Base-by-base conservation (phyloP, 1,140 invertebrate genomes). In the Cyclina sinensis region DNA sequence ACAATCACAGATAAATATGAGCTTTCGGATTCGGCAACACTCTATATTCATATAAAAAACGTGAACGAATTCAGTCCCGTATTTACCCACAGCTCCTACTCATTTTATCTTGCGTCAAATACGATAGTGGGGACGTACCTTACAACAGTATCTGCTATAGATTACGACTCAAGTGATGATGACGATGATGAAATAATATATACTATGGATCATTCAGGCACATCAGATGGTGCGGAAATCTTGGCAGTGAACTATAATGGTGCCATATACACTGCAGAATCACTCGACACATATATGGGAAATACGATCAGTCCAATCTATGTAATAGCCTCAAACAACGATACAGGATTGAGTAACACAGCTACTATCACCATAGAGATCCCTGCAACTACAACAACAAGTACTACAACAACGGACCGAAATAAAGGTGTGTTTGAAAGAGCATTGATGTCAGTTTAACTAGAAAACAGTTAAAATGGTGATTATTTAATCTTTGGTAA, bases 361-460 rank as follows among this genome's bases (percentile, higher is more conserved):
- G 48, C 83, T 2, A 2, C 16, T 21, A 59, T 86, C 48, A 74
- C n/a, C 14, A 76, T 86, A 24, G 27, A 35, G 12, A 30, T 86
- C 11, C 70, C 84, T 16, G 84, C 14, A 14, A 76, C 84, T 1
- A 86, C 84, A 0, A 78, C 54, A 39, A 35, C 48, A 1, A 43
- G 32, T 2, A 86, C 84, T 16, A 86, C 84, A n/a, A 86, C 84
- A 37, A 86, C 84, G 43, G 84, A 86, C 35, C 37, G 84, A 65
- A 78, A 78, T 48, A 21, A 57, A 74, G 84, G 84, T 86, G 73
- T 5, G 18, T 59, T 35, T 35, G 35, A 12, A 18, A 51, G 39
- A 21, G 12, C 30, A 30, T 11, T 21, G n/a, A 65, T 59, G 18
- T 12, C 27, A 59, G n/a, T n/a, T n/a, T n/a, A n/a, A n/a, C n/a